Evolutionary conservation across 2,888 invertebrate species (phyloP).

Genomic region (Phragmatobia fuliginosa): DNA sequence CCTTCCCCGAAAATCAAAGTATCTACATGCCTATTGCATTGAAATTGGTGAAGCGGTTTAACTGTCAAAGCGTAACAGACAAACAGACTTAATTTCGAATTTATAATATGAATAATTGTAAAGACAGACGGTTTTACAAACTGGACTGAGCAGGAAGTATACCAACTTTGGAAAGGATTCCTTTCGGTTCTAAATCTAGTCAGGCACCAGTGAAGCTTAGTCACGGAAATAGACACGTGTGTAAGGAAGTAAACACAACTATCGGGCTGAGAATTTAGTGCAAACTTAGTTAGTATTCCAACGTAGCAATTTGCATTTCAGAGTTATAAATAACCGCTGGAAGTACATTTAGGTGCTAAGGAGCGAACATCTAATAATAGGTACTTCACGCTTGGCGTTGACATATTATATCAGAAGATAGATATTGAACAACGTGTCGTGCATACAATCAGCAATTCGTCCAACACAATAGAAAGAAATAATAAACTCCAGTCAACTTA

Average conservation of each 20-base stretch:
- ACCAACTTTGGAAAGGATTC: neutral
- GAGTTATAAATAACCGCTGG: neutral
- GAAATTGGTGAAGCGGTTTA: too few relatives aligned
- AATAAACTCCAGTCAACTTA: conserved; percentile 65
- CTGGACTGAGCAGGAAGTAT: neutral
- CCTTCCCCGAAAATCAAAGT: too few relatives aligned
- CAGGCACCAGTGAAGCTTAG: neutral
- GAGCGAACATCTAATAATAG: conserved; percentile 1
- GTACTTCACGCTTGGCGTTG: neutral
- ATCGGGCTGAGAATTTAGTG: neutral
- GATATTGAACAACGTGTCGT: neutral
- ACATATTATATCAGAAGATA: neutral
- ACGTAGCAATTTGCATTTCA: neutral
- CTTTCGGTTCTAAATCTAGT: neutral
- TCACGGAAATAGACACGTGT: neutral
- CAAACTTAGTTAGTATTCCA: neutral
- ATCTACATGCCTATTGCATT: too few relatives aligned
- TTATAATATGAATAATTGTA: too few relatives aligned
- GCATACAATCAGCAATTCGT: conserved; percentile 4
- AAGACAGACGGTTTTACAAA: too few relatives aligned
- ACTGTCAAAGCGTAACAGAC: too few relatives aligned
- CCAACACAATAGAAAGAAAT: conserved; percentile 54
- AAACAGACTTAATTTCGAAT: too few relatives aligned
- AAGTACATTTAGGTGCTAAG: neutral
- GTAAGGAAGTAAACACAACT: neutral